These are phyloP conservation scores for Sylvilagus bachmani DNA, from an alignment of 2,113 vertebrate species.

Conservation along the genomic window DNA sequence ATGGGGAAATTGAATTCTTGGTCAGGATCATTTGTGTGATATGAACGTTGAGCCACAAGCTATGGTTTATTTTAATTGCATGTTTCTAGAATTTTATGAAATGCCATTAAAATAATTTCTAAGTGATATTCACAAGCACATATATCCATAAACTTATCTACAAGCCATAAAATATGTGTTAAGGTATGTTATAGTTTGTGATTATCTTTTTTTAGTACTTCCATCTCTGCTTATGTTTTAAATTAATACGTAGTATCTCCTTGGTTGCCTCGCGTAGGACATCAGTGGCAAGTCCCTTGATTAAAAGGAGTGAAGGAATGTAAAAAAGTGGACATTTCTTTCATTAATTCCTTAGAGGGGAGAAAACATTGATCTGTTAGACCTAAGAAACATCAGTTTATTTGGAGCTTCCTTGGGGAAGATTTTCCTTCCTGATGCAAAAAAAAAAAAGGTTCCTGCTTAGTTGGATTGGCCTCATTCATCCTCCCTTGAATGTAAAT, in stretches of 20 bases:
- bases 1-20: neutral
- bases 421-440: neutral
- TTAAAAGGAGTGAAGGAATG: conserved; percentile 19
- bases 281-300: conserved; percentile 10
- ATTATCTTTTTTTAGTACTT: neutral
- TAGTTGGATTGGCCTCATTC: neutral
- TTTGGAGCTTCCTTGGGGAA: neutral
- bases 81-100: conserved; percentile 27
- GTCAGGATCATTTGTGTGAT: neutral
- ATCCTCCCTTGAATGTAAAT: conserved; percentile 24
- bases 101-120: conserved; percentile 33
- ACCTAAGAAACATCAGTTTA: neutral
- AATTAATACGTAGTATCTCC: neutral
- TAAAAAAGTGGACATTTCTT: conserved; percentile 40
- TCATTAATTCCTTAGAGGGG: neutral
- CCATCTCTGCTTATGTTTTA: conserved; percentile 21
- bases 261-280: neutral
- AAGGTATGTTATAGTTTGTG: neutral
- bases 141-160: neutral
- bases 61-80: neutral
- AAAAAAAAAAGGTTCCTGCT: neutral
- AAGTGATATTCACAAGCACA: neutral
- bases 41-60: neutral
- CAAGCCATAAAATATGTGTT: neutral
- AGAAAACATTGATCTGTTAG: neutral